Evolutionary conservation across 2,113 vertebrate species (phyloP).

Genomic region (Syngnathus scovelli): DNA sequence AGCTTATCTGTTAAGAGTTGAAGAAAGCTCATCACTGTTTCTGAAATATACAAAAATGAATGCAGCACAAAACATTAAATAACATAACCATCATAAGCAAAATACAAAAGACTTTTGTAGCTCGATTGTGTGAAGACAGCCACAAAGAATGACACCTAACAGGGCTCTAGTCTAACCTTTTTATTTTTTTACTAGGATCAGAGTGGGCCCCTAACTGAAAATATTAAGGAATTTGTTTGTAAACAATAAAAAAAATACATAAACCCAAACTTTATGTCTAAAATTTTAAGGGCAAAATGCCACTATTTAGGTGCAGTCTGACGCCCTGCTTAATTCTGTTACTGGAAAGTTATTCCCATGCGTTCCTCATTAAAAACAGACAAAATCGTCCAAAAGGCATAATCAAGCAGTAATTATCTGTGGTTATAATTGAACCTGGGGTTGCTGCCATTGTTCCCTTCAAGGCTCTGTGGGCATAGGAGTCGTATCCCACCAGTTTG

Average conservation of each 20-base stretch:
- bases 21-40: slow-evolving; percentile 88
- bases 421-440: slow-evolving; percentile 74
- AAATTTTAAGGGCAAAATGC: no score
- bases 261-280: no score
- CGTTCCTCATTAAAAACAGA: neutral
- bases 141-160: neutral
- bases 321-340: neutral
- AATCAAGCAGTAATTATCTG: neutral
- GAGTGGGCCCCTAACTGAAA: no score
- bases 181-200: no score
- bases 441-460: slow-evolving; percentile 90
- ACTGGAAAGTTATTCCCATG: neutral
- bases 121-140: neutral
- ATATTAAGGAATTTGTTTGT: no score
- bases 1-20: slow-evolving; percentile 86
- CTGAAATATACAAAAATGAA: slow-evolving; percentile 61
- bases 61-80: neutral
- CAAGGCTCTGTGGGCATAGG: slow-evolving; percentile 86
- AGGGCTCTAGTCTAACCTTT: no score
- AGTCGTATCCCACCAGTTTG: slow-evolving; percentile 85
- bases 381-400: neutral
- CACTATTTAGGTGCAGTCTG: no score
- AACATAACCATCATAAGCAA: neutral
- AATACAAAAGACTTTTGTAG: neutral
- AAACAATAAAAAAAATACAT: no score